These are phyloP conservation scores for Bathynomus jamesi DNA, from an alignment of 1,140 invertebrate genomes.

Conservation along the genomic window DNA sequence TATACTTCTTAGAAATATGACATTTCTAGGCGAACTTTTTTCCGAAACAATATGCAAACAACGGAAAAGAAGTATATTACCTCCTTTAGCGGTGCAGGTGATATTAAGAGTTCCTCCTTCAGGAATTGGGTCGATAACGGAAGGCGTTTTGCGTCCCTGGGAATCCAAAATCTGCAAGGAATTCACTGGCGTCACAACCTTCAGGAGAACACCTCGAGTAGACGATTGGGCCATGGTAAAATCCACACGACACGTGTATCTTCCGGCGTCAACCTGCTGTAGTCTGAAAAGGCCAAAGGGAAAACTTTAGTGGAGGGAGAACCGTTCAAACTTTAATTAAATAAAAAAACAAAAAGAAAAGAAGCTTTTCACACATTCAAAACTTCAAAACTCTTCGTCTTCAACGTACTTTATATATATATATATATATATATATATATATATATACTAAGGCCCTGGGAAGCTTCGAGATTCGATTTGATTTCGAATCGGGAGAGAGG, in stretches of 20 bases:
- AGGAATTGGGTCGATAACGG: constrained; percentile 18
- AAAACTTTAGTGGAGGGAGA: too few species aligned
- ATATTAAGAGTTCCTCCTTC: constrained; percentile 31
- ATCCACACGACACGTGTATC: constrained; percentile 32
- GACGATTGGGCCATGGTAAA: constrained; percentile 29
- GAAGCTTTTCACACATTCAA: not conserved
- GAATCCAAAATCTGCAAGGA: constrained; percentile 22
- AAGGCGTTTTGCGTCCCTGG: constrained; percentile 11
- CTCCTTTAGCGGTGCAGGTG: constrained; percentile 28
- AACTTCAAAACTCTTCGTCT: not conserved
- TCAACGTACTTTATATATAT: not conserved
- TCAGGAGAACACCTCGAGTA: constrained; percentile 10
- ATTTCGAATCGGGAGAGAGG: too few species aligned
- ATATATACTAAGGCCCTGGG: constrained; percentile 4
- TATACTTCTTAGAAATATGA: not conserved
- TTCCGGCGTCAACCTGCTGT: constrained; percentile 18
- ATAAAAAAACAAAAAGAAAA: not conserved
- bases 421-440: constrained; percentile 13
- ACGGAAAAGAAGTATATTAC: constrained; percentile 12
- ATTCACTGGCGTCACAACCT: constrained; percentile 27
- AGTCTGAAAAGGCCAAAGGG: not conserved
- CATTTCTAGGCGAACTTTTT: too few species aligned
- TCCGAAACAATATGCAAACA: too few species aligned
- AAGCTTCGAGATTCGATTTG: too few species aligned
- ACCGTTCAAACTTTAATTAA: too few species aligned